Base-by-base conservation (phyloP, 30 jellyfish, hydroid and myxozoan species). In the Catostylus mosaicus region DNA sequence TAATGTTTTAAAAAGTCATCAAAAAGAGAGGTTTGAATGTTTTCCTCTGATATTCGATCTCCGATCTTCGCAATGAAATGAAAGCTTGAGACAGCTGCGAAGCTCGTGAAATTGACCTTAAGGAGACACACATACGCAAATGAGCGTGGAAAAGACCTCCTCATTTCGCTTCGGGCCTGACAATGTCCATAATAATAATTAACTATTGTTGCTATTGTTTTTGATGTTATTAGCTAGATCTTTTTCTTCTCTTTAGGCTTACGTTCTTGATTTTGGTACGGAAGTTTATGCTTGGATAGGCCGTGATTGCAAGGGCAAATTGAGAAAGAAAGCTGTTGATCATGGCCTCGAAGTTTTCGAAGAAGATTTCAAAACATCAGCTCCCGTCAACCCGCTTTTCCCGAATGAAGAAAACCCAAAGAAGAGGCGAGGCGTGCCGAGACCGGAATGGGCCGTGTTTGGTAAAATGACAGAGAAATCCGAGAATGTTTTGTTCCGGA, bases 251-350 rank as follows among this genome's bases (percentile, higher is more conserved):
- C 67, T 86, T 20, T 78, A 93, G 99, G 99, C 97, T 46, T 93
- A 93, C 66, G 96, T 93, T n/a, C 72, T 93, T 27, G 99, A 93
- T 67, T 93, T 93, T 68, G 99, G 99, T 16, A 64, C 96, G 20
- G 99, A 93, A 46, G 99, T 93, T 14, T 93, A 93, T 72, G 31
- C 97, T 20, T 93, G 99, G 99, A 69, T 93, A 16, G 99, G 99
- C 60, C 66, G 96, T 16, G 88, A 93, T 12, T 82, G 96, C 82
- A 80, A 73, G 36, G 93, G 95, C 32, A 72, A 69, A 20, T 71
- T 87, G 30, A 88, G 98, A 27, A 92, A 86, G 75, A 86, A 67
- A 11, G 92, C 97, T 24, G 96, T 76, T 4, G 97, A 92, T 40
- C 74, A 66, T 29, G 98, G 98, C 11, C 82, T 85, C 62, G 87